Base-by-base conservation (phyloP, 2,888 invertebrate species). In the Agriotes lineatus region DNA sequence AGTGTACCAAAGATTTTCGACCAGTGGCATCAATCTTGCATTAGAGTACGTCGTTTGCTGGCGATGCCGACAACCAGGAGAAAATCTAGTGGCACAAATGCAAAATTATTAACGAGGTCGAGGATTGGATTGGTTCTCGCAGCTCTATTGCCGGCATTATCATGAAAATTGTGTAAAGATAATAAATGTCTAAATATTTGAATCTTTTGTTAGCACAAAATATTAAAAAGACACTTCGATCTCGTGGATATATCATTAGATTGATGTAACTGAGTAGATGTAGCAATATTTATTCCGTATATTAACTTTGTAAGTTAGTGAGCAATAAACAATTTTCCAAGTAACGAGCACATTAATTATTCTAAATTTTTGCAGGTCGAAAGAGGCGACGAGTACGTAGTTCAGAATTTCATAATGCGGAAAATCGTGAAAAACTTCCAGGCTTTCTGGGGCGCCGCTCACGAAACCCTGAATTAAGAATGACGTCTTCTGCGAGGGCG, bases 401-500 rank as follows among this genome's bases (percentile, higher is more conserved):
- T 48, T 35, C 35, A 57, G 57, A 64, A 64, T 58, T 58, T 65
- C 50, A 58, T 42, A 65, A 65, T 52, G 48, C 58, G 52, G 50
- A 65, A 67, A 66, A 59, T 66, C 52, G 59, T 60, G 50, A 66
- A 54, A 66, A 66, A 65, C 50, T 52, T 52, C 42, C 48, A 52
- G 18, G 50, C 48, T 65, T 52, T 59, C 39, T 59, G 37, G 20
- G 48, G 58, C 58, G 58, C 50, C 60, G 66, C 60, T 60, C 54
- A 35, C 59, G 56, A 61, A 54, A 56, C 52, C 44, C 56, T 67
- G 61, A 67, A 67, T 67, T 67, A 67, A 60, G 54, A 61, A 67
- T 67, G 67, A 67, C 56, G 30, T 54, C 39, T 60, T 50, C 44
- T 18, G 14, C 35, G 45, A 61, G 30, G 60, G 44, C 59, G 52